A percentile compares a stretch with the other conserved stretches of the same genome.
Conservation (phyloP, 64 coral and sea anemone species). For the Stichodactyla mertensii region DNA sequence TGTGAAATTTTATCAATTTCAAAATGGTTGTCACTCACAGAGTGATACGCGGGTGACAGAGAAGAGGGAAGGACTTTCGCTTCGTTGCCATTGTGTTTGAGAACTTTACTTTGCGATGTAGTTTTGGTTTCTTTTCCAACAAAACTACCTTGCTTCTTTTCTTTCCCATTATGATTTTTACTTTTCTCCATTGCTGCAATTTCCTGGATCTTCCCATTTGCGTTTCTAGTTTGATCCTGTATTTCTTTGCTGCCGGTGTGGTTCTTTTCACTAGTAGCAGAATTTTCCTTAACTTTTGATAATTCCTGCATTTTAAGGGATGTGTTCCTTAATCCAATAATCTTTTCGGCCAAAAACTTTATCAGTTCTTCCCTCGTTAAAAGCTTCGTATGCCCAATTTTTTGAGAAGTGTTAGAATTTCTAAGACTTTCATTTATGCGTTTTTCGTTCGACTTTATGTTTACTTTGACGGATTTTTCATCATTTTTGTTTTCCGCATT, state of each 20-base stretch:
- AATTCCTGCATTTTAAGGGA: neutral
- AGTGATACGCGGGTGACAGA: neutral
- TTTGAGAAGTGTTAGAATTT: neutral
- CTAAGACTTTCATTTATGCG: neutral
- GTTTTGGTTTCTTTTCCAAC: neutral
- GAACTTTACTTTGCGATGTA: neutral
- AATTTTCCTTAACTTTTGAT: neutral
- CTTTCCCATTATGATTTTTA: neutral
- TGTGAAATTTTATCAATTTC: neutral
- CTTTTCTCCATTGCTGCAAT: neutral
- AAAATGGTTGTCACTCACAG: neutral
- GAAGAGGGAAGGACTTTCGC: neutral
- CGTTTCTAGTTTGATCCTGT: neutral
- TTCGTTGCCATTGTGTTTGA: neutral
- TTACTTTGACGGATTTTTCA: too few relatives aligned
- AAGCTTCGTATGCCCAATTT: neutral
- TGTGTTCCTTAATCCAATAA: neutral
- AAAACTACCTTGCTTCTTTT: neutral
- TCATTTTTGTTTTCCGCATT: too few relatives aligned
- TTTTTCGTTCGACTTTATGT: too few relatives aligned
- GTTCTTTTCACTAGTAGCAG: neutral
- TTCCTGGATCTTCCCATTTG: neutral
- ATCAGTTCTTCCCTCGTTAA: neutral
- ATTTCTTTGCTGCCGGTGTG: neutral
- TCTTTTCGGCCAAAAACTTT: neutral